Base-by-base conservation (phyloP, 2,888 invertebrate genomes). In the Leucophora obtusa region DNA sequence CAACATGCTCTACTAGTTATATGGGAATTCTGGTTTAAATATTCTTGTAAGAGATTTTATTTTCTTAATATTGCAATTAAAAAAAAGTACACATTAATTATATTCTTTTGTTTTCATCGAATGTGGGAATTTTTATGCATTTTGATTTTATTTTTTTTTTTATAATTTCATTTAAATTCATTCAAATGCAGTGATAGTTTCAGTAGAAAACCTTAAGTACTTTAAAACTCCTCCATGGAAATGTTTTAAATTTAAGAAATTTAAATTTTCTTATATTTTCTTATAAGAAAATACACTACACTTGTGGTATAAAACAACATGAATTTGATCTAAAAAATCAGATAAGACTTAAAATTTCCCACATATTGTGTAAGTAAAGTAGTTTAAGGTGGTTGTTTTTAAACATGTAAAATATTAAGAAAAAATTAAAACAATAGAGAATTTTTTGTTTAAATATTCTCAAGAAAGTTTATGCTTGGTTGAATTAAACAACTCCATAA, bases 61-160 rank as follows among this genome's bases (percentile, higher is more conserved):
- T 63, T 76, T 38, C 18, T 35, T 8, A 21, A 51, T 9, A 53
- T 69, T 63, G 78, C 68, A 73, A 69, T 78, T 78, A 78, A 58
- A 69, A 47, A 38, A 47, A 6, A 47, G n/a, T 74, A 71, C 65
- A 43, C 65, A 72, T 78, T 72, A 72, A 72, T 60, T 75, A 72
- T 75, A 9, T 35, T 54, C 51, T 33, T 24, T 28, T 51, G 17
- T 15, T 15, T 28, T 38, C 10, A 33, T 21, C 28, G n/a, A 81
- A 60, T 77, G 77, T 73, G 77, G 77, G 81, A 81, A 81, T 33
- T 66, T 72, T 77, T 81, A 81, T 81, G 81, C 81, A 77, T 18
- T 77, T 47, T 77, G 76, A 73, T 81, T 77, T 28, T 28, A 28
- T 28, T 28, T 6, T 28, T 6, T 3, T 28, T 38, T 79, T 73